A percentile compares a stretch with the other conserved stretches of the same genome.
Evolutionary conservation across 2,888 invertebrate genomes (phyloP).

Genomic region (Achlya flavicornis): DNA sequence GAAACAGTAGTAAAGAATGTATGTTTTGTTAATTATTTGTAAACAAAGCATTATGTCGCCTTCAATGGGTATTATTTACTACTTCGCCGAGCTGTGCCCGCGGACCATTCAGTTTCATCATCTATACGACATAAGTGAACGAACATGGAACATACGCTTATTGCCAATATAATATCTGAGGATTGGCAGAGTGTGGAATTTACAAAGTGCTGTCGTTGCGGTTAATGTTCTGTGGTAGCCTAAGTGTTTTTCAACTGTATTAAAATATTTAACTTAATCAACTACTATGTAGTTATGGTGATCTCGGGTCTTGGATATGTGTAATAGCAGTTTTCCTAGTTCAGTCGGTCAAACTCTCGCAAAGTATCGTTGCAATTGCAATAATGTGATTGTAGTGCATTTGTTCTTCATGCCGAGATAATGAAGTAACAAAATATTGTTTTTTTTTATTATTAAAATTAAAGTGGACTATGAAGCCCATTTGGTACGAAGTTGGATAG

Average conservation of each 20-base stretch:
- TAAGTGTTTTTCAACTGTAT: background rate
- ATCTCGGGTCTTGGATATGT: too few species aligned
- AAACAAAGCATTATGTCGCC: slow-evolving; percentile 60
- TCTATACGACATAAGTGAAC: slow-evolving; percentile 26
- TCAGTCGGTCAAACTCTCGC: too few species aligned
- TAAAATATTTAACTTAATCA: too few species aligned
- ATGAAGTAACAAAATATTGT: too few species aligned
- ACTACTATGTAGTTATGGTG: too few species aligned
- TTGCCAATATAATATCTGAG: background rate
- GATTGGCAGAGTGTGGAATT: background rate
- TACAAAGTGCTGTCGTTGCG: background rate
- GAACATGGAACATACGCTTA: slow-evolving; percentile 16
- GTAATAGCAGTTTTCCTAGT: too few species aligned
- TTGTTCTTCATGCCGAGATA: too few species aligned
- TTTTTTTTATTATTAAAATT: too few species aligned
- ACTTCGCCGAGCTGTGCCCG: background rate
- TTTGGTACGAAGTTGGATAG: too few species aligned
- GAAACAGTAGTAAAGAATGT: slow-evolving; percentile 54
- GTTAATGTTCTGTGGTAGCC: background rate
- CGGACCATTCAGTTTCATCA: slow-evolving; percentile 39
- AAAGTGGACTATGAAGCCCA: too few species aligned
- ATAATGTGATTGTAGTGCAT: too few species aligned
- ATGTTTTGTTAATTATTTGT: slow-evolving; percentile 65
- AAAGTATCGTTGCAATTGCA: too few species aligned
- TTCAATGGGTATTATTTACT: slow-evolving; percentile 38